Percentiles rank a stretch among this genome's conserved stretches.
Conservation (phyloP, 2,113 vertebrate genomes). For the Sakesphorus luctuosus region DNA sequence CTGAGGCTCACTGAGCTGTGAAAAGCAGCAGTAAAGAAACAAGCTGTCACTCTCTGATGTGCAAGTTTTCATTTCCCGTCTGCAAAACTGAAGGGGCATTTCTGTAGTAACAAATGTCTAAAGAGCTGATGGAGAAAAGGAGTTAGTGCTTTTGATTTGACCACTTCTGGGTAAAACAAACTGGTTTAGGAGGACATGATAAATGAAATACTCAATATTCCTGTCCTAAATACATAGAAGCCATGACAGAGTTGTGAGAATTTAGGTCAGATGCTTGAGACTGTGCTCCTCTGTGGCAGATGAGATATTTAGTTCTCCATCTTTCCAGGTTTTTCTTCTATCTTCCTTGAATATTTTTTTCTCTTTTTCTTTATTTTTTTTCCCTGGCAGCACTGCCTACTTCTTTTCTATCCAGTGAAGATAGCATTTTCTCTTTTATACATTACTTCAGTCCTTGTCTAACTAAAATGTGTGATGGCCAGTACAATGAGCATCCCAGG, state of each 20-base stretch:
- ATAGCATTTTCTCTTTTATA: neutral
- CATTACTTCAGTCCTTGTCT: neutral
- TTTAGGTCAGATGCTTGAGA: neutral
- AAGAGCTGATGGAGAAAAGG: neutral
- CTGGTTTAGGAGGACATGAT: fast-evolving
- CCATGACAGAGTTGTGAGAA: neutral
- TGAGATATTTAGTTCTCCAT: neutral
- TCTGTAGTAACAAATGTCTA: neutral
- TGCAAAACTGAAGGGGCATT: neutral
- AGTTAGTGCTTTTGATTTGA: neutral
- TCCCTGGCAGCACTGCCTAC: neutral
- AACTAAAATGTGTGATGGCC: neutral
- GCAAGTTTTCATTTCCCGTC: neutral
- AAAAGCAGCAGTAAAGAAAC: neutral
- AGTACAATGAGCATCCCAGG: fast-evolving
- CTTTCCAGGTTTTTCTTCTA: neutral
- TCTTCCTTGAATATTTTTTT: neutral
- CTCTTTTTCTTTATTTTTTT: fast-evolving
- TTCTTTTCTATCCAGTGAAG: neutral
- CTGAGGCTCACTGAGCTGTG: neutral
- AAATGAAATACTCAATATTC: neutral
- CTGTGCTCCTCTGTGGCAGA: neutral
- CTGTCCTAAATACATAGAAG: neutral
- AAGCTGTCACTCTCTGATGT: neutral
- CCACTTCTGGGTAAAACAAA: neutral